Conservation (phyloP, 2,888 invertebrate genomes). For the Volucella zonaria region DNA sequence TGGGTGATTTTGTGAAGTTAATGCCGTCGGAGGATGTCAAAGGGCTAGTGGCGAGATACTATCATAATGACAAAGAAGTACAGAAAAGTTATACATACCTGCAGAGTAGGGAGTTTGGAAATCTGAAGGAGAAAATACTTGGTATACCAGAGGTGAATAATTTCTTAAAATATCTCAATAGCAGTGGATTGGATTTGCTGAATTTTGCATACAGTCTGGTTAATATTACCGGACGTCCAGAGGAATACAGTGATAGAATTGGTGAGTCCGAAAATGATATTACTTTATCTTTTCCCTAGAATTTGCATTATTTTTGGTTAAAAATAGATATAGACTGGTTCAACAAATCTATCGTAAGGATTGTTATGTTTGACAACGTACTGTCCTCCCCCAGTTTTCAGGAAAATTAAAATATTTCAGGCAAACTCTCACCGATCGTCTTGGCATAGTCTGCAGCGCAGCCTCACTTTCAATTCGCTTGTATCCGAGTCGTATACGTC, state of each 20-base stretch:
- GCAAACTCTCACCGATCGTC: no score
- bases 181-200: conserved; percentile 80
- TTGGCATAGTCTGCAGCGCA: no score
- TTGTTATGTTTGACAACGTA: no score
- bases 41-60: conserved; percentile 78
- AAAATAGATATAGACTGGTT: no score
- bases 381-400: no score
- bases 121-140: conserved; percentile 77
- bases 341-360: no score
- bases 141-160: conserved; percentile 79
- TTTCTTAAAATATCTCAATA: conserved; percentile 79
- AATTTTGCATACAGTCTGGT: conserved; percentile 76
- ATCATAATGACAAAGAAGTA: conserved; percentile 79
- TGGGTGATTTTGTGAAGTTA: conserved; percentile 79
- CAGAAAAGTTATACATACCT: conserved; percentile 79
- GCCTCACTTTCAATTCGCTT: no score
- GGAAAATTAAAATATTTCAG: no score
- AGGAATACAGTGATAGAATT: conserved; percentile 29
- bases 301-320: background rate
- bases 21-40: conserved; percentile 79
- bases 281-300: background rate
- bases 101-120: conserved; percentile 77
- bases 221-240: conserved; percentile 75
- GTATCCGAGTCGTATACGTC: no score
- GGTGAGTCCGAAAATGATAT: conserved; percentile 3